These are phyloP conservation scores for Stegostoma tigrinum DNA, from an alignment of 2,113 vertebrate genomes.

Conservation along the genomic window DNA sequence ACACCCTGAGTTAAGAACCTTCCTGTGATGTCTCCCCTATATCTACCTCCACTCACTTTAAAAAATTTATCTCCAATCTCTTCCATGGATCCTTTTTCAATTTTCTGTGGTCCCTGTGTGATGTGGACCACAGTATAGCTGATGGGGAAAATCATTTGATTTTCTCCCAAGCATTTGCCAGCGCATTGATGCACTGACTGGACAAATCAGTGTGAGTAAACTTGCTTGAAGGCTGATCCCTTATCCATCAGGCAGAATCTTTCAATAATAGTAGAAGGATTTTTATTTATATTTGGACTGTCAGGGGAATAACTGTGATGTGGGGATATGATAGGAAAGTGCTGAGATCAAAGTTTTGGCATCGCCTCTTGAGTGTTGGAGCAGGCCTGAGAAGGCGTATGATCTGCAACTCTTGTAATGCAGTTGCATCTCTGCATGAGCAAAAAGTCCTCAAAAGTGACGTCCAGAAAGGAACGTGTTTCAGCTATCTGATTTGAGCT, in stretches of 20 bases:
- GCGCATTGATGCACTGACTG: not conserved
- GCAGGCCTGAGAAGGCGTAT: not conserved
- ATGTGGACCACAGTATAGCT: not conserved
- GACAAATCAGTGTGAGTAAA: not conserved
- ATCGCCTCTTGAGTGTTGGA: not conserved
- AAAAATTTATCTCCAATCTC: not conserved
- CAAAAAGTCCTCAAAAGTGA: too few species aligned
- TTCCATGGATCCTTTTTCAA: not conserved
- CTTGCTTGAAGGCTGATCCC: not conserved
- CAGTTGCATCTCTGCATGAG: accelerated
- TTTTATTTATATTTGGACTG: not conserved
- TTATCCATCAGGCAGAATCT: not conserved
- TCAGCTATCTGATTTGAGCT: too few species aligned
- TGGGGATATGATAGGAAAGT: not conserved
- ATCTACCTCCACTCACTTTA: too few species aligned
- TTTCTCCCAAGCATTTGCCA: not conserved
- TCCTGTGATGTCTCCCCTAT: too few species aligned
- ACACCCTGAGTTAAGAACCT: too few species aligned
- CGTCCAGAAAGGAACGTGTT: too few species aligned
- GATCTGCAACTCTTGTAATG: not conserved
- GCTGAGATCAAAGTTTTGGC: not conserved
- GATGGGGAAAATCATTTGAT: not conserved
- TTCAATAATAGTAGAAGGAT: not conserved
- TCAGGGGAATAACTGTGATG: not conserved
- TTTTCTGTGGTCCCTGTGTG: not conserved